Evolutionary conservation across 1,140 invertebrate species (phyloP), one percentile per base, ranked within the genome.

Genomic region (Gryllus bimaculatus): DNA sequence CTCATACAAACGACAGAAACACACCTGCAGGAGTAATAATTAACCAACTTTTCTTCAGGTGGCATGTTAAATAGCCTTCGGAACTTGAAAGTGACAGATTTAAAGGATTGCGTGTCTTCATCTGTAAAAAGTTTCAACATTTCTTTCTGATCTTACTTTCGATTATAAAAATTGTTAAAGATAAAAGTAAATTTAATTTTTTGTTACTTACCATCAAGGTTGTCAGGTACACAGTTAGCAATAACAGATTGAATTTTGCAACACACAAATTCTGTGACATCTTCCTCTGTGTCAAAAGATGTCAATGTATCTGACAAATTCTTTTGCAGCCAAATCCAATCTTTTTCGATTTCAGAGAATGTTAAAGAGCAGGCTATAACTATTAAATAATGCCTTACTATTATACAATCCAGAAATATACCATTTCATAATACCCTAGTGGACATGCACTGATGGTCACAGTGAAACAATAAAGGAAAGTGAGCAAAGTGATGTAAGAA

Each of bases 171-270:
- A 77, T 76, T 26, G 13, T 21, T 39, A 5, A 39, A 39, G 26
- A 39, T 39, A 5, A 39, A 2, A 39, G 26, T 39, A 39, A 39
- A 39, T 39, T 39, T 39, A 1, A 39, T 39, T 73, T 47, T 47
- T 26, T 75, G 66, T 10, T 0, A 77, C 80, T 47, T 79, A 83
- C 83, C 82, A 80, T 83, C 81, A 74, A 66, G 75, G 74, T 80
- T 81, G n/a, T 80, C 81, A 39, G 82, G 81, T 76, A 85, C 82
- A 82, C 83, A 87, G 80, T 88, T 92, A 20, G 94, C 95, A 81
- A 96, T 90, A 78, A 98, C 88, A 75, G 95, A 98, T 85, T 98
- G 93, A 80, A 99, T 96, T 91, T 99, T 99, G 84, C 96, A 97
- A 81, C 91, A 92, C 12, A 99, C 96, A 91, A 98, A 99, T 82